Conservation (phyloP, 2,797 vertebrate genomes). For the Spondyliosoma cantharus region DNA sequence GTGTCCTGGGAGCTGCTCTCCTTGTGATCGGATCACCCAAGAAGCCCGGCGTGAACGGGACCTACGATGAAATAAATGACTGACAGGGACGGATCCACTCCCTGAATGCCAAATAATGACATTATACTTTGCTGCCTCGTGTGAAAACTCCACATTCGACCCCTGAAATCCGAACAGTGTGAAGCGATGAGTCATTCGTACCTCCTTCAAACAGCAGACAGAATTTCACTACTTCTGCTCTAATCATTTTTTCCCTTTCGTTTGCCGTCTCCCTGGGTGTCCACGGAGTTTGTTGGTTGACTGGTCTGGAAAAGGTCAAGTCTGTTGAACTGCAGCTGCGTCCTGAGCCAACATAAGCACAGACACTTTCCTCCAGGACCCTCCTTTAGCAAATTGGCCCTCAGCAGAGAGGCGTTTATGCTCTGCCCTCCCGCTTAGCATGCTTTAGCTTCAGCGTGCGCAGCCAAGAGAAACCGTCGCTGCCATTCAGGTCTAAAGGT, state of each 20-base stretch:
- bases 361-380: slow-evolving; percentile 56
- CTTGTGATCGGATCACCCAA: too few relatives aligned
- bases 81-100: not conserved
- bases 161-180: not conserved
- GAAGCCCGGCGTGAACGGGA: too few relatives aligned
- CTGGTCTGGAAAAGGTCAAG: slow-evolving; percentile 66
- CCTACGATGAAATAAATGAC: too few relatives aligned
- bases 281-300: slow-evolving; percentile 59
- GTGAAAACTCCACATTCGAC: slow-evolving; percentile 12
- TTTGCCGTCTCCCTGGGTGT: slow-evolving; percentile 69
- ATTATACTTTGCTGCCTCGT: not conserved
- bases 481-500: slow-evolving; percentile 47
- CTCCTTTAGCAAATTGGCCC: slow-evolving; percentile 50
- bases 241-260: slow-evolving; percentile 42
- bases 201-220: slow-evolving; percentile 23
- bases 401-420: slow-evolving; percentile 49
- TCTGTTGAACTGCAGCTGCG: slow-evolving; percentile 44
- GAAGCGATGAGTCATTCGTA: slow-evolving; percentile 33
- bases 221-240: slow-evolving; percentile 25
- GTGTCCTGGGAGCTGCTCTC: too few relatives aligned
- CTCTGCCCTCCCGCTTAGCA: slow-evolving; percentile 54
- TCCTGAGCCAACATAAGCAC: slow-evolving; percentile 68
- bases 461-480: slow-evolving; percentile 71
- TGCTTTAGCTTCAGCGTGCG: slow-evolving; percentile 48
- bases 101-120: not conserved